These are phyloP conservation scores for Hiodon tergisus DNA, from an alignment of 2,113 vertebrate species.

Conservation along the genomic window DNA sequence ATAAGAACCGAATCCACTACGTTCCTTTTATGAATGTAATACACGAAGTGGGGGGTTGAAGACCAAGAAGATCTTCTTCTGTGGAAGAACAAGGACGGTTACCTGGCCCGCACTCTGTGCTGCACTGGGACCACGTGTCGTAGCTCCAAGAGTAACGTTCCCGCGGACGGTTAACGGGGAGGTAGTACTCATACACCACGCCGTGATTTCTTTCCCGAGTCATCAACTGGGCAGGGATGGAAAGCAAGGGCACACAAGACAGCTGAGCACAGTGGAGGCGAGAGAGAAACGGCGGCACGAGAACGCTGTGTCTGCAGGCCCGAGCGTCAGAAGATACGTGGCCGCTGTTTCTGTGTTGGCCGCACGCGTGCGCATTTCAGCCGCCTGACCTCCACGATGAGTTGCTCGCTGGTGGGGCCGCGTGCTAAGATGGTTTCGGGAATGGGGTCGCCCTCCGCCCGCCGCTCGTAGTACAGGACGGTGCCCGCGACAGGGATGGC, in stretches of 20 bases:
- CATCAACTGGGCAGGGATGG: constrained; percentile 68
- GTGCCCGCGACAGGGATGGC: constrained; percentile 72
- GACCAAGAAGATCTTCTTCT: no score
- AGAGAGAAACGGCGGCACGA: not conserved
- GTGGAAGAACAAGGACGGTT: constrained; percentile 30
- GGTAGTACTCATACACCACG: constrained; percentile 78
- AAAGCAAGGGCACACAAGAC: not conserved
- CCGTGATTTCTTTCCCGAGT: constrained; percentile 82
- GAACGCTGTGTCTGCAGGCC: not conserved
- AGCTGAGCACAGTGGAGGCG: not conserved
- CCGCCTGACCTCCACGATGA: constrained; percentile 79
- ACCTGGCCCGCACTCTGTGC: constrained; percentile 84
- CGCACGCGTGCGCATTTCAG: not conserved
- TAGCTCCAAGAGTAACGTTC: constrained; percentile 79
- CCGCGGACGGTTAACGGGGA: constrained; percentile 53
- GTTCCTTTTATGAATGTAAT: no score
- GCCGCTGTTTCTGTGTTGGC: constrained; percentile 1
- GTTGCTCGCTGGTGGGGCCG: constrained; percentile 86
- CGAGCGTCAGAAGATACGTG: constrained; percentile 3
- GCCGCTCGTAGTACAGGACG: constrained; percentile 79
- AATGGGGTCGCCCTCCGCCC: constrained; percentile 69
- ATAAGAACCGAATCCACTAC: no score
- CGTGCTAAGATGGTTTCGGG: constrained; percentile 77
- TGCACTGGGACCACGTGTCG: constrained; percentile 83
- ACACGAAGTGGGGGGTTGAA: no score